Evolutionary conservation across 2,113 vertebrate genomes (phyloP).

Genomic region (Erythrolamprus reginae): DNA sequence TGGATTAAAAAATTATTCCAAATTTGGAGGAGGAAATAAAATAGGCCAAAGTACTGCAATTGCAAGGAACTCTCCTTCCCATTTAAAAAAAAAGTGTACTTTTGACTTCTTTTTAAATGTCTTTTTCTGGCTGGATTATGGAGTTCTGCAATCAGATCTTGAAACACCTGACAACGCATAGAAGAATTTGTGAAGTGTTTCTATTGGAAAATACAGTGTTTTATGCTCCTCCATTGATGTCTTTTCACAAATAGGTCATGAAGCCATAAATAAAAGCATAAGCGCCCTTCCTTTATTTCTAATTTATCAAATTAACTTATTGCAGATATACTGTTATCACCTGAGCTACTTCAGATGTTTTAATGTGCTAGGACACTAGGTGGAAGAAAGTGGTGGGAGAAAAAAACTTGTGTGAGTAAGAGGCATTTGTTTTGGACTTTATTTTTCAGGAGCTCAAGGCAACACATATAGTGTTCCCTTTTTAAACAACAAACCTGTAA

Average conservation of each 20-base stretch:
- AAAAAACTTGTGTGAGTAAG: background rate
- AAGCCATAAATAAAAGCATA: background rate
- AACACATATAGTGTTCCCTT: background rate
- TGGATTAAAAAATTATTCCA: background rate
- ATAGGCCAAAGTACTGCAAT: background rate
- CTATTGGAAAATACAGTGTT: background rate
- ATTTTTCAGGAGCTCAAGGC: background rate
- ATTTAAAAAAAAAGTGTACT: background rate
- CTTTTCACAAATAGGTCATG: background rate
- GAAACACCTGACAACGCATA: background rate
- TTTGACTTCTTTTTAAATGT: background rate
- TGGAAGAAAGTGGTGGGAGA: background rate
- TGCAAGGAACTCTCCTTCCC: background rate
- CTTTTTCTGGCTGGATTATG: background rate
- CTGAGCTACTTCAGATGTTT: background rate
- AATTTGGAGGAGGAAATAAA: background rate
- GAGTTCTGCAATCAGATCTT: background rate
- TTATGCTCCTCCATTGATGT: background rate
- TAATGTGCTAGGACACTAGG: background rate
- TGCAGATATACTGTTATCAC: background rate
- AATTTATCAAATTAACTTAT: background rate
- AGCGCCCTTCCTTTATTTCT: background rate
- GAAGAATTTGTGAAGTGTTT: background rate
- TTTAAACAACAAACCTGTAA: background rate
- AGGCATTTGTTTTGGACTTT: background rate